Evolutionary conservation across 2,888 invertebrate species (phyloP), one percentile per base, ranked within the genome.

Genomic region (Acholoe squamosa): DNA sequence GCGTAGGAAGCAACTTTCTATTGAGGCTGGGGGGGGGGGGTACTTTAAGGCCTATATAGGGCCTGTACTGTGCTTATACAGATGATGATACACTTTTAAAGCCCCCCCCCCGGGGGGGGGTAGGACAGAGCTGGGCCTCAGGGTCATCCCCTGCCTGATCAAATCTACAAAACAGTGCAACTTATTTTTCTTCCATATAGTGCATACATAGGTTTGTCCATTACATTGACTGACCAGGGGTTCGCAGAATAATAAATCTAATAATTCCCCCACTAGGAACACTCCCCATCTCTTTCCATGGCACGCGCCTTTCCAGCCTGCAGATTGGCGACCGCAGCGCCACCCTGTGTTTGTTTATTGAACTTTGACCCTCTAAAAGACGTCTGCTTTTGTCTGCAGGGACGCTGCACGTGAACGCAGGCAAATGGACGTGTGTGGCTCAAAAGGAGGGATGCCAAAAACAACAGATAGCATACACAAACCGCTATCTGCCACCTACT

Each of bases 261-360:
- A n/a, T 61, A n/a, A 61, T 71, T n/a, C 25, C 31, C 28, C 28
- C 71, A 28, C n/a, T 25, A 25, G 71, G 71, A 0, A 5, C 3
- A 25, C 12, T 3, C 25, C 71, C 28, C 5, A 7, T 28, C 80
- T 80, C 80, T 19, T 43, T 5, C 1, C 16, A 80, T n/a, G 80
- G 43, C 80, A 80, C 80, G 80, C 80, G 80, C 80, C 80, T 1
- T 19, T 12, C 71, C 28, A 28, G 71, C 12, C 25, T 28, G 28
- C n/a, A 25, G 31, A 25, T 22, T 43, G 34, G 19, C 80, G 34
- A 25, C 34, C 22, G 80, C 80, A 80, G 80, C 80, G 43, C 80
- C 80, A 43, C 80, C 80, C 7, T 34, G 80, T 43, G 80, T 80
- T 33, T 80, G 80, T 80, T 80, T 80, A 80, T 34, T 22, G 80